Evolutionary conservation across 2,888 invertebrate genomes (phyloP).

Genomic region (Lepidochrysops patricia): DNA sequence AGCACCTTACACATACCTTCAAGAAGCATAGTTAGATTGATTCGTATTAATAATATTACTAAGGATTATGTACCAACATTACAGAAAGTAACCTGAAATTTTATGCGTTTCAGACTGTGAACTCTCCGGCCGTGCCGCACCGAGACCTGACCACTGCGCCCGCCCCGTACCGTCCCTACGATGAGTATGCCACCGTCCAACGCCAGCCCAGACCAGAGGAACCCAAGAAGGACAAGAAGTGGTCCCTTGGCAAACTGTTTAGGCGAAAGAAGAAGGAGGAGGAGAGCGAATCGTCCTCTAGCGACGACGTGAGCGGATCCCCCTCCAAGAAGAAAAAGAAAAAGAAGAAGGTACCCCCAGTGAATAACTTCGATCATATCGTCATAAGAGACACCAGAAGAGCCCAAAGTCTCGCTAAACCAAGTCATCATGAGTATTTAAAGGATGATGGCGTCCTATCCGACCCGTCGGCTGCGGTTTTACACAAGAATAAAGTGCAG

Average conservation of each 20-base stretch:
- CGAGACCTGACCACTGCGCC: slow-evolving; percentile 50
- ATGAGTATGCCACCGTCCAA: slow-evolving; percentile 54
- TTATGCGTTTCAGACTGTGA: slow-evolving; percentile 65
- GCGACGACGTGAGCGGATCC: slow-evolving; percentile 58
- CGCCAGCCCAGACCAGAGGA: slow-evolving; percentile 45
- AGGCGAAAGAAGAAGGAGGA: slow-evolving; percentile 82
- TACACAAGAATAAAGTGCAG: slow-evolving; percentile 56
- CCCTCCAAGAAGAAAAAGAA: slow-evolving; percentile 64
- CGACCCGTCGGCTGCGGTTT: slow-evolving; percentile 72
- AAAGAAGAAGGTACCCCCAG: slow-evolving; percentile 67
- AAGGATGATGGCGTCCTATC: slow-evolving; percentile 73
- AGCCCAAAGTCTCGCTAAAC: slow-evolving; percentile 64
- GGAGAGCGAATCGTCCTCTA: slow-evolving; percentile 73
- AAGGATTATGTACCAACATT: no score
- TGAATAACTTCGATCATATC: slow-evolving; percentile 79
- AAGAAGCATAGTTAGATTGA: no score
- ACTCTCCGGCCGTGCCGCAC: slow-evolving; percentile 64
- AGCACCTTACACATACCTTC: no score
- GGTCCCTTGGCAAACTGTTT: slow-evolving; percentile 87
- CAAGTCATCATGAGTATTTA: slow-evolving; percentile 40
- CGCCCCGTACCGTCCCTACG: slow-evolving; percentile 52
- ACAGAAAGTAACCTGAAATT: slow-evolving; percentile 11
- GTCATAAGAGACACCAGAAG: slow-evolving; percentile 71
- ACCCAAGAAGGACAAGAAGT: slow-evolving; percentile 79
- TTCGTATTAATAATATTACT: no score